Evolutionary conservation across 2,888 invertebrate species (phyloP).

Genomic region (Drosophila leonis): DNA sequence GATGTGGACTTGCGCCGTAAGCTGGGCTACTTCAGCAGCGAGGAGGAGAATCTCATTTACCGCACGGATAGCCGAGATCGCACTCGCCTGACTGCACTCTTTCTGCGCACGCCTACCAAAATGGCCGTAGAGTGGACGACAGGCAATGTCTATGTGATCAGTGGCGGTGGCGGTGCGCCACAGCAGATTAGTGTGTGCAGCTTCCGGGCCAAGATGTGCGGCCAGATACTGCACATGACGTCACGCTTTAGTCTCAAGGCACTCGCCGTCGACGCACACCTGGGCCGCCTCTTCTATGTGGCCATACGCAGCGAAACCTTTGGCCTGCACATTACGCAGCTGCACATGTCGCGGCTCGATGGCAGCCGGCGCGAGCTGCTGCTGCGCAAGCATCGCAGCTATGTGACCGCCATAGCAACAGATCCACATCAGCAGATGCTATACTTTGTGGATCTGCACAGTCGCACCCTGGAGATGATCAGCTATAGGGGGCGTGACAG

Average conservation of each 20-base stretch:
- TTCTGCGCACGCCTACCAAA: conserved; percentile 86
- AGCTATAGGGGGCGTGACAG: conserved; percentile 80
- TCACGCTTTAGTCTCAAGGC: conserved; percentile 87
- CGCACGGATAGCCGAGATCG: conserved; percentile 79
- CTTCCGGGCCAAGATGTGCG: conserved; percentile 86
- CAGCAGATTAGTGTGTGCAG: conserved; percentile 87
- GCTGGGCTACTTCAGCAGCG: conserved; percentile 86
- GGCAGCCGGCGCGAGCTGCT: conserved; percentile 86
- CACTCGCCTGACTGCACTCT: conserved; percentile 77
- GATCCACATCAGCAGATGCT: conserved; percentile 88
- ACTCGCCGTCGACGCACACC: conserved; percentile 88
- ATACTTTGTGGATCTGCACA: conserved; percentile 91
- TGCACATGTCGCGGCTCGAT: conserved; percentile 87
- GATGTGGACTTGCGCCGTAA: conserved; percentile 86
- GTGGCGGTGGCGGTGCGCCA: conserved; percentile 86
- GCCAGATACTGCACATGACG: conserved; percentile 86
- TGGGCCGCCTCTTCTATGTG: conserved; percentile 88
- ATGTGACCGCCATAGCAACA: conserved; percentile 85
- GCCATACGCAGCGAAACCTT: conserved; percentile 85
- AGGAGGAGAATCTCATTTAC: conserved; percentile 85
- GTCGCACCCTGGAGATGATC: conserved; percentile 86
- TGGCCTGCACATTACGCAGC: conserved; percentile 85
- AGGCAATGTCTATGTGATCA: conserved; percentile 88
- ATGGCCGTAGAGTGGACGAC: conserved; percentile 90
- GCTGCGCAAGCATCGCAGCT: conserved; percentile 76